Conservation (phyloP, 2,797 vertebrate genomes). For the Syngnathus acus region DNA sequence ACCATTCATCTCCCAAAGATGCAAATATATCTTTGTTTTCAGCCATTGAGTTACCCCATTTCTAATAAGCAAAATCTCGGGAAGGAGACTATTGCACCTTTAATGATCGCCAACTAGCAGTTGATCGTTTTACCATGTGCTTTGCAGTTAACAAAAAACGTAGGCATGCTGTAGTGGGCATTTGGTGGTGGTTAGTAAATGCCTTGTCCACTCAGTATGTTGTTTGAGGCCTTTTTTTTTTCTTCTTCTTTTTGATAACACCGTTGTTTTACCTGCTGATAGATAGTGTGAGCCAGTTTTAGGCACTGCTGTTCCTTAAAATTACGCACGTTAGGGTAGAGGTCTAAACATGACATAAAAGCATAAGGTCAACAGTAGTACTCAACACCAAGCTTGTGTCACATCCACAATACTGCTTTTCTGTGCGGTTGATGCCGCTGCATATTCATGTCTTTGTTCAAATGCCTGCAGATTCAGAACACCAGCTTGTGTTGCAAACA, state of each 20-base stretch:
- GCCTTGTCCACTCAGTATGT: not conserved
- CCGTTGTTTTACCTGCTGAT: slow-evolving; percentile 57
- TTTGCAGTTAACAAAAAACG: slow-evolving; percentile 6
- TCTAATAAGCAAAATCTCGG: slow-evolving; percentile 12
- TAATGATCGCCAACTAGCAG: slow-evolving; percentile 50
- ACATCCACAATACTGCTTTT: slow-evolving; percentile 14
- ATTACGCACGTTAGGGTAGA: slow-evolving; percentile 16
- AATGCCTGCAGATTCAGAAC: not conserved
- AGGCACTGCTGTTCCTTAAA: slow-evolving; percentile 49
- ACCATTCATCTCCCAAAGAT: slow-evolving; percentile 33
- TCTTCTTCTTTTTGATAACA: not conserved
- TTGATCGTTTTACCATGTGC: slow-evolving; percentile 27
- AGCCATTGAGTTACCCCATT: not conserved
- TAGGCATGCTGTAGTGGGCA: slow-evolving; percentile 13
- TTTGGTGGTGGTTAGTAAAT: not conserved
- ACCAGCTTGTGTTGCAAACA: not conserved
- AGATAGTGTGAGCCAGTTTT: slow-evolving; percentile 58
- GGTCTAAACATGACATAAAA: not conserved
- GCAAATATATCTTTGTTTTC: slow-evolving; percentile 31
- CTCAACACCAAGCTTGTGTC: slow-evolving; percentile 18
- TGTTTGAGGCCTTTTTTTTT: not conserved
- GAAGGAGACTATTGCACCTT: slow-evolving; percentile 45
- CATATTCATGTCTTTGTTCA: slow-evolving; percentile 9
- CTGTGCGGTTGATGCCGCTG: slow-evolving; percentile 16
- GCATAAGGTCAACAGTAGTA: not conserved